These are phyloP conservation scores for Tyto alba DNA, from an alignment of 2,113 vertebrate genomes.

Conservation along the genomic window DNA sequence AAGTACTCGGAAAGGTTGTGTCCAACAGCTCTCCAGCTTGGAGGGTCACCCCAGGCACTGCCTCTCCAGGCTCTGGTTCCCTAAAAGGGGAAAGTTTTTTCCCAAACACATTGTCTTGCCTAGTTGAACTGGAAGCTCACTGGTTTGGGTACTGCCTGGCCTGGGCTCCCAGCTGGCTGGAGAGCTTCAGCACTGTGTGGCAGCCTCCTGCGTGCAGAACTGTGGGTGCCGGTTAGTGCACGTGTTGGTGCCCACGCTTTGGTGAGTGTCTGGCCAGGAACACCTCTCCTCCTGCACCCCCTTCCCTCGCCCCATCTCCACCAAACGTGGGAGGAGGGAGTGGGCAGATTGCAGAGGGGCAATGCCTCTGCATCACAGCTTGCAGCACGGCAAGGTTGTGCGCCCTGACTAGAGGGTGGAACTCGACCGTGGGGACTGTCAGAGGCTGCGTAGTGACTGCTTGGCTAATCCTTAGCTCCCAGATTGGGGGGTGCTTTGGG, in stretches of 20 bases:
- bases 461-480: background rate
- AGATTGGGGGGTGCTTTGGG: background rate
- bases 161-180: background rate
- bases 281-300: background rate
- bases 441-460: background rate
- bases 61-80: background rate
- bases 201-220: background rate
- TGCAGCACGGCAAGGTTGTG: background rate
- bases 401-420: background rate
- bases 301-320: background rate
- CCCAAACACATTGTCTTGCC: background rate
- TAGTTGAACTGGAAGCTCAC: background rate
- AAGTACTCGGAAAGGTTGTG: background rate
- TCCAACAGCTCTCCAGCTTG: background rate
- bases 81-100: background rate
- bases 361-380: fast-evolving
- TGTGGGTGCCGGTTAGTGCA: background rate
- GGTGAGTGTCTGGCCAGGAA: background rate
- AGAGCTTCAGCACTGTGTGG: background rate
- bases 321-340: background rate
- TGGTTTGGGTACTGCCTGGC: background rate
- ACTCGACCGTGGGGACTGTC: fast-evolving
- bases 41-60: background rate
- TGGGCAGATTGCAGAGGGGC: background rate
- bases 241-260: fast-evolving